These are phyloP conservation scores for Stegostoma tigrinum DNA, from an alignment of 2,113 vertebrate species.

Conservation along the genomic window DNA sequence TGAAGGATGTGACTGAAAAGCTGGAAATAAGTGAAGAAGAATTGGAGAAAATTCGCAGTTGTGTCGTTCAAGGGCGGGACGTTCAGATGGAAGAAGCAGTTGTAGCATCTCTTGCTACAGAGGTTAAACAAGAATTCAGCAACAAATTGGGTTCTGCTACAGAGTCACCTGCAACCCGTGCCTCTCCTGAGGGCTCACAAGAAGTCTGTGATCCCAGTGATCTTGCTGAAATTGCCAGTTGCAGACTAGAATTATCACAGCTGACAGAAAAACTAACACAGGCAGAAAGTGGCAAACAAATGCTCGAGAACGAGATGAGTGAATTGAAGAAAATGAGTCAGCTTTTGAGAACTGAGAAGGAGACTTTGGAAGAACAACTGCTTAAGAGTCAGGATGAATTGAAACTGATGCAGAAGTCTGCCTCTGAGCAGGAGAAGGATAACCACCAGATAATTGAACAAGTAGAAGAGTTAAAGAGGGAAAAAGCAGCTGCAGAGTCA, in stretches of 20 bases:
- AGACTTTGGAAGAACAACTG: conserved; percentile 43
- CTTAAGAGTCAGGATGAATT: conserved; percentile 45
- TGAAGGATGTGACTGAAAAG: conserved; percentile 50
- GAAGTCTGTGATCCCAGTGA: conserved; percentile 39
- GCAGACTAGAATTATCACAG: conserved; percentile 47
- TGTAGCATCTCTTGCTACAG: background rate
- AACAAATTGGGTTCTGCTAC: background rate
- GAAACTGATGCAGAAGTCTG: conserved; percentile 47
- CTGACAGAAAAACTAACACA: conserved; percentile 49
- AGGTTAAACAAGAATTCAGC: conserved; percentile 2
- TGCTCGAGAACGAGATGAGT: conserved; percentile 39
- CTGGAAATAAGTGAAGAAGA: conserved; percentile 42
- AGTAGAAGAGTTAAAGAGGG: conserved; percentile 58
- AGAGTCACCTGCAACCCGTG: background rate
- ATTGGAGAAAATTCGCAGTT: conserved; percentile 45
- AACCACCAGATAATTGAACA: conserved; percentile 56
- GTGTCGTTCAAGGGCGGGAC: background rate
- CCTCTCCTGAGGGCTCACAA: background rate
- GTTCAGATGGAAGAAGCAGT: background rate
- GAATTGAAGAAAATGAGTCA: background rate
- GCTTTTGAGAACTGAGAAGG: conserved; percentile 12
- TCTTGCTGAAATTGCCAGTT: conserved; percentile 42
- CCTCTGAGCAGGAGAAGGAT: conserved; percentile 44
- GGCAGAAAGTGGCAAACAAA: conserved; percentile 47
- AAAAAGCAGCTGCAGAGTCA: conserved; percentile 58